Evolutionary conservation across 1,140 invertebrate genomes (phyloP).

Genomic region (Choristoneura fumiferana): DNA sequence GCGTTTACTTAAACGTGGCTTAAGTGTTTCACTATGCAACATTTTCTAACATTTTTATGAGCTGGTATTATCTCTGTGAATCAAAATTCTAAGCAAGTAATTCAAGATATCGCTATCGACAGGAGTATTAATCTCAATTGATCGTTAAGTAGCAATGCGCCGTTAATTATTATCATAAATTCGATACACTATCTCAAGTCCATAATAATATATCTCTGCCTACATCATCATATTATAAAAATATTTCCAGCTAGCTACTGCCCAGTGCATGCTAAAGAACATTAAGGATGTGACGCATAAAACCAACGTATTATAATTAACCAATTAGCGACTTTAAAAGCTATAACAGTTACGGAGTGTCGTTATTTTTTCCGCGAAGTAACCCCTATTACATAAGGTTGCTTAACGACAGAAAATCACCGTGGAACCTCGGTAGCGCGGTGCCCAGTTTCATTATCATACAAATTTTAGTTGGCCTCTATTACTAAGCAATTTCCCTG

Average conservation of each 20-base stretch:
- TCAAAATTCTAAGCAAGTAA: slow-evolving; percentile 6
- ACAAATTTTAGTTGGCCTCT: slow-evolving; percentile 55
- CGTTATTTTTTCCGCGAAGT: slow-evolving; percentile 16
- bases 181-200: not conserved
- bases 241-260: not conserved
- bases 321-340: slow-evolving; percentile 6
- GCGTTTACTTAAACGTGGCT: no score
- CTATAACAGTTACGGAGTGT: slow-evolving; percentile 2
- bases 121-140: slow-evolving; percentile 8
- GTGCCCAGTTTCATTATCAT: slow-evolving; percentile 48
- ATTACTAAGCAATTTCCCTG: slow-evolving; percentile 62
- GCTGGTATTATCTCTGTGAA: not conserved
- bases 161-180: slow-evolving; percentile 8
- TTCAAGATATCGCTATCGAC: slow-evolving; percentile 3
- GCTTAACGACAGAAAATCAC: slow-evolving; percentile 30
- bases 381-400: slow-evolving; percentile 5
- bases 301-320: slow-evolving; percentile 13
- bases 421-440: slow-evolving; percentile 27
- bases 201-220: not conserved
- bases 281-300: slow-evolving; percentile 15
- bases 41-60: no score
- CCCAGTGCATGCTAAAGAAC: not conserved
- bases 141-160: not conserved
- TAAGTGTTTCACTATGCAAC: no score
- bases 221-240: not conserved